phyloP scores from a whole-genome alignment of 2,888 invertebrate species.

The Tryphoninae sp. region DNA sequence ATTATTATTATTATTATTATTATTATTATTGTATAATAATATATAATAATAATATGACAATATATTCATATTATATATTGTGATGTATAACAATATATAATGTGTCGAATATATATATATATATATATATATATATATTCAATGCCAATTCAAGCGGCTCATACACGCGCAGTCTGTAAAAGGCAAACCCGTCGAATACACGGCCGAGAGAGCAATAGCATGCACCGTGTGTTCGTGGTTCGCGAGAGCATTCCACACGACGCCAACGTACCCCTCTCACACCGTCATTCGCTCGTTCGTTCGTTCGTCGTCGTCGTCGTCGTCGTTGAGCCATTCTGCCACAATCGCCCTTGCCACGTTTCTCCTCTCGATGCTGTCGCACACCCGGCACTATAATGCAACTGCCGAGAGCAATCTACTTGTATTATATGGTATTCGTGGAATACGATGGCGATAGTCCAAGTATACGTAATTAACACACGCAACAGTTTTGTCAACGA shows the following conservation, averaged over 20 bases:
- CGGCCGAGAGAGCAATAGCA: constrained; percentile 63
- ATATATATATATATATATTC: constrained; percentile 3
- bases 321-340: constrained; percentile 49
- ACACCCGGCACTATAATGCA: constrained; percentile 68
- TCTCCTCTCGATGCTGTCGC: constrained; percentile 57
- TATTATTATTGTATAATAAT: too few species aligned
- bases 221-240: constrained; percentile 62
- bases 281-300: constrained; percentile 33
- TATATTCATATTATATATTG: too few species aligned
- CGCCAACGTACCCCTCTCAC: constrained; percentile 70
- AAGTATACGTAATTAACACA: too few species aligned
- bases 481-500: too few species aligned
- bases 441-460: too few species aligned
- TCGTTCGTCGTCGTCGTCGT: constrained; percentile 42
- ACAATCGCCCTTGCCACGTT: constrained; percentile 45
- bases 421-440: constrained; percentile 9
- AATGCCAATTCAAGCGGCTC: constrained; percentile 74
- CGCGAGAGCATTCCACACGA: constrained; percentile 71
- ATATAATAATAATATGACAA: too few species aligned
- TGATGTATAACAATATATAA: too few species aligned
- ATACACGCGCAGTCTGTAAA: constrained; percentile 73
- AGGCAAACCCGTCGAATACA: constrained; percentile 67
- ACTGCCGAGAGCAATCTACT: constrained; percentile 65
- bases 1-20: too few species aligned
- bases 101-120: not conserved